Conservation (phyloP, 2,888 invertebrate species). For the Lithosia quadra region DNA sequence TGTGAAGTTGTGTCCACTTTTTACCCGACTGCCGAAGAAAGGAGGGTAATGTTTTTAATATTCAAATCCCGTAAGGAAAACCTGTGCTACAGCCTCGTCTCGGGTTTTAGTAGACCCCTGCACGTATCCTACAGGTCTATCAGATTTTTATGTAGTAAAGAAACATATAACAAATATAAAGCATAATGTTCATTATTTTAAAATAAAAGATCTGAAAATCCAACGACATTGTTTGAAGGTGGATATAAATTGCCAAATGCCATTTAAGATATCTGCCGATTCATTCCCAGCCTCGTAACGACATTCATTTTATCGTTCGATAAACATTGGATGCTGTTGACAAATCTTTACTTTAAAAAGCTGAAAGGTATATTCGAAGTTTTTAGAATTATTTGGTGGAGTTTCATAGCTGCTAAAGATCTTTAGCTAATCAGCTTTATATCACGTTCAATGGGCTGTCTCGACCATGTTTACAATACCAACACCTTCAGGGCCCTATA, state of each 20-base stretch:
- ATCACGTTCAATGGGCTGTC: neutral
- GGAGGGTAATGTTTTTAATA: too few relatives aligned
- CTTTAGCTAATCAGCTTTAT: neutral
- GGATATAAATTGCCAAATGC: slow-evolving; percentile 11
- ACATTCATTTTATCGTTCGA: slow-evolving; percentile 20
- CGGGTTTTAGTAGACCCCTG: too few relatives aligned
- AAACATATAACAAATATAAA: neutral
- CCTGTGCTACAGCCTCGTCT: too few relatives aligned
- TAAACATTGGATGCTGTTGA: slow-evolving; percentile 18
- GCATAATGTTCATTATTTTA: neutral
- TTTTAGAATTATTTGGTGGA: neutral
- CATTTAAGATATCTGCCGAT: slow-evolving; percentile 11
- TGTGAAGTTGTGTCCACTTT: too few relatives aligned
- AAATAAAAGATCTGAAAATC: slow-evolving; percentile 9
- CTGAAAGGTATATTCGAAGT: neutral
- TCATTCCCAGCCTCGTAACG: slow-evolving; percentile 8
- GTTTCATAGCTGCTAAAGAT: too few relatives aligned
- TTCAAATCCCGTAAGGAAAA: too few relatives aligned
- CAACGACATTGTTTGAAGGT: slow-evolving; percentile 1
- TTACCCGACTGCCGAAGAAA: too few relatives aligned
- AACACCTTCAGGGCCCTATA: too few relatives aligned
- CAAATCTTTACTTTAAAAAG: slow-evolving; percentile 11
- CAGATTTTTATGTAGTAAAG: too few relatives aligned
- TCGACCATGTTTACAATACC: too few relatives aligned
- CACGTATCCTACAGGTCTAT: too few relatives aligned